Evolutionary conservation across 2,797 vertebrate genomes (phyloP), one percentile per base, ranked within the genome.

Genomic region (Pseudomugil gertrudae): DNA sequence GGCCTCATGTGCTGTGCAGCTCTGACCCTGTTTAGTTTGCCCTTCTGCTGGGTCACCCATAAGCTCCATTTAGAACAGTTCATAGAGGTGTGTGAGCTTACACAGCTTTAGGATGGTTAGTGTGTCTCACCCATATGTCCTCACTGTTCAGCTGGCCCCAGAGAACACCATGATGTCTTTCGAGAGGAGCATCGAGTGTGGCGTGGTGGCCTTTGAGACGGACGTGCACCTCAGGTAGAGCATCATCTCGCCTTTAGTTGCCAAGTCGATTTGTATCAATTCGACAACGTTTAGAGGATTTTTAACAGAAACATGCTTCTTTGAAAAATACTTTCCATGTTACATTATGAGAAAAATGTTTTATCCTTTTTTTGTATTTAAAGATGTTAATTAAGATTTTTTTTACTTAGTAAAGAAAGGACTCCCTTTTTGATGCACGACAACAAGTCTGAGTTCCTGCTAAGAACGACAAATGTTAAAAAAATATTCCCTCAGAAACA

Each of bases 131-230:
- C 80, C 63, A 56, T 84, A 45, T 90, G 78, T 83, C 64, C 53
- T 75, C 60, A 0, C 54, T 76, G 50, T 84, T 65, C 88, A 99
- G 98, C 78, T 96, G 88, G 96, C 96, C 27, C 98, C 97, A 0
- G 97, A 99, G 87, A 99, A 99, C 90, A 99, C 97, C 32, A 89
- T 98, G 81, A 97, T 98, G 96, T 97, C 97, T 0, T 95, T 98
- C 83, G 51, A n/a, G 7, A 95, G 91, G 73, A 95, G 95, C 0
- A 66, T 94, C 1, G 71, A 74, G 19, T 98, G 95, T 29, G 89
- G 89, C 5, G 95, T 95, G 66, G 58, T 72, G 0, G 95, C 95
- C 65, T 97, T 98, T 55, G 98, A 99, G 92, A 98, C 96, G 0
- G 97, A 99, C 14, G 92, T 99, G 70, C 95, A 95, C 92, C 74